A percentile compares a stretch with the other conserved stretches of the same genome.
phyloP scores from a whole-genome alignment of 2,888 invertebrate genomes.

The Caenorhabditis macrosperma region DNA sequence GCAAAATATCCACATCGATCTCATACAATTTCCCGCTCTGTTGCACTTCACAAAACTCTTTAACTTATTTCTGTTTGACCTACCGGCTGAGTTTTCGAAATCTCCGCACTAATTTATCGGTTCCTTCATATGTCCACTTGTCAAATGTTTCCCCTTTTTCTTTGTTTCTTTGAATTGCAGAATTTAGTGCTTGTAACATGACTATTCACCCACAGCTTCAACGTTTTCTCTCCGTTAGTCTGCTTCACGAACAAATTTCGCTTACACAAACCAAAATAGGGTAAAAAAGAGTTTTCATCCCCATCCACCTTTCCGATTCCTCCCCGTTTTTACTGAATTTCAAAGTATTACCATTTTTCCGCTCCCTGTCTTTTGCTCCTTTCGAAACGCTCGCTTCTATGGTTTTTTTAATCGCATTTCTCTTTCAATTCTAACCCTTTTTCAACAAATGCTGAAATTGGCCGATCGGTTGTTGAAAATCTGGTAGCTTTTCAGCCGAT shows the following conservation, averaged over 20 bases:
- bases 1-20: not conserved
- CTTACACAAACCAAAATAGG: conserved; percentile 29
- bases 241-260: conserved; percentile 13
- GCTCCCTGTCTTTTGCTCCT: not conserved
- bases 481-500: too few relatives aligned
- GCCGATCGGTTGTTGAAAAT: too few relatives aligned
- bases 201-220: not conserved
- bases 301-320: not conserved
- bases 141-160: not conserved
- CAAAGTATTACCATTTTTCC: conserved; percentile 6
- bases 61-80: not conserved
- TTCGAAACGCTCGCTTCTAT: not conserved
- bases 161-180: not conserved
- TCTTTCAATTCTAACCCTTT: not conserved
- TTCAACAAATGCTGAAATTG: not conserved
- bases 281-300: conserved; percentile 10
- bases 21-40: not conserved
- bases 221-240: too few relatives aligned
- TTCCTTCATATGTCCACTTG: not conserved
- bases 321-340: not conserved
- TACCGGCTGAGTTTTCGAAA: not conserved
- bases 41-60: not conserved
- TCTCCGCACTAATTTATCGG: not conserved
- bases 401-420: not conserved
- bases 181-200: not conserved